phyloP scores from a whole-genome alignment of 1,140 invertebrate genomes.

The Tenebrio molitor region DNA sequence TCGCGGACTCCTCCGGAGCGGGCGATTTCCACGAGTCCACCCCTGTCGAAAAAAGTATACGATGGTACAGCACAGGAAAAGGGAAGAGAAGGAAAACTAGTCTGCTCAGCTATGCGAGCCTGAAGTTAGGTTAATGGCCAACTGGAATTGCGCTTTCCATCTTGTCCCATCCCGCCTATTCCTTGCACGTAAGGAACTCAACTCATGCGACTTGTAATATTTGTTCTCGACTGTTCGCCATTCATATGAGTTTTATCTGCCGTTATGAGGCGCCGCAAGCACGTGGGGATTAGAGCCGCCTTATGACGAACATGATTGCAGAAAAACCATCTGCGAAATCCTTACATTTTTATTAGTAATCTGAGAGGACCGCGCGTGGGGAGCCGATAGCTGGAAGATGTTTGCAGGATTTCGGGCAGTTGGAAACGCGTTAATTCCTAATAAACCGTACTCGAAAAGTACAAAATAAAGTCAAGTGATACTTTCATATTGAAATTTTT shows the following conservation, averaged over 20 bases:
- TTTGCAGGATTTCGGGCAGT: no score
- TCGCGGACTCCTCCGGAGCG: no score
- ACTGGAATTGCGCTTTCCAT: slow-evolving; percentile 65
- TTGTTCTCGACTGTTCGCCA: slow-evolving; percentile 63
- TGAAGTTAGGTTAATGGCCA: slow-evolving; percentile 65
- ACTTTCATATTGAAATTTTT: no score
- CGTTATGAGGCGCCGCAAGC: slow-evolving; percentile 60
- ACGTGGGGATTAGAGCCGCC: slow-evolving; percentile 60
- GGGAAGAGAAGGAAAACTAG: slow-evolving; percentile 60
- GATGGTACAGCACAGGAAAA: slow-evolving; percentile 40
- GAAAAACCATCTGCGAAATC: slow-evolving; percentile 54
- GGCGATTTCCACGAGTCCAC: neutral
- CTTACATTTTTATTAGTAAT: slow-evolving; percentile 44
- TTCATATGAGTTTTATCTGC: slow-evolving; percentile 64
- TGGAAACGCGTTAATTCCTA: no score
- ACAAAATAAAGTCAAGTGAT: no score
- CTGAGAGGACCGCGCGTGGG: no score
- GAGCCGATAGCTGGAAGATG: neutral
- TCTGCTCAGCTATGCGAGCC: slow-evolving; percentile 63
- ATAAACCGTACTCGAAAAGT: no score
- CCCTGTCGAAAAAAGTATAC: slow-evolving; percentile 45
- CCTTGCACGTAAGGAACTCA: slow-evolving; percentile 66
- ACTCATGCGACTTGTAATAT: slow-evolving; percentile 66
- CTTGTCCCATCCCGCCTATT: slow-evolving; percentile 65
- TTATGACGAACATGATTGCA: slow-evolving; percentile 55